A percentile compares a stretch with the other conserved stretches of the same genome.
Conservation (phyloP, 2,113 vertebrate species). For the Grammomys surdaster region DNA sequence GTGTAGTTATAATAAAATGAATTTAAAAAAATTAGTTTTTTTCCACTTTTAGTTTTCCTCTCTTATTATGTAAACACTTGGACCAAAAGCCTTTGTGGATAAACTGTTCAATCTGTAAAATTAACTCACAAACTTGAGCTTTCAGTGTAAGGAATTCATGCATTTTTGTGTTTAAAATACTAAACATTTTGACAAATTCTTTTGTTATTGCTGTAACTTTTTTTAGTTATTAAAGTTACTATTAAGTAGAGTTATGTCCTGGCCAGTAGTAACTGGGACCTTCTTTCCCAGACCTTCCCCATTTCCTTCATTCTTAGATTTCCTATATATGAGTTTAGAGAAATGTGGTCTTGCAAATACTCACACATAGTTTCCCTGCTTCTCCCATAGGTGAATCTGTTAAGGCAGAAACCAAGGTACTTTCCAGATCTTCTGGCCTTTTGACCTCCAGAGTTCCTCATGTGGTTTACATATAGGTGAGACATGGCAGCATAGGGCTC, state of each 20-base stretch:
- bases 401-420: neutral
- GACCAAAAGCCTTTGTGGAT: neutral
- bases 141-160: neutral
- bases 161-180: neutral
- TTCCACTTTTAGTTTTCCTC: neutral
- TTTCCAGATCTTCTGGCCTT: no score
- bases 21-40: neutral
- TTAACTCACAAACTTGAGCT: neutral
- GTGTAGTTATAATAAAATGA: neutral
- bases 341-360: fast-evolving
- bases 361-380: fast-evolving
- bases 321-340: fast-evolving
- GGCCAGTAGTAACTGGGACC: neutral
- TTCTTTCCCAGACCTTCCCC: no score
- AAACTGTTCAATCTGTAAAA: neutral
- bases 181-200: neutral
- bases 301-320: neutral
- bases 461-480: fast-evolving
- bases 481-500: constrained; percentile 46
- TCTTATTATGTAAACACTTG: neutral
- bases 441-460: neutral
- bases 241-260: neutral
- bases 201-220: neutral
- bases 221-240: neutral
- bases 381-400: neutral